Percentiles rank a stretch among this genome's conserved stretches.
Evolutionary conservation across 2,113 vertebrate species (phyloP).

Genomic region (Oplegnathus fasciatus): DNA sequence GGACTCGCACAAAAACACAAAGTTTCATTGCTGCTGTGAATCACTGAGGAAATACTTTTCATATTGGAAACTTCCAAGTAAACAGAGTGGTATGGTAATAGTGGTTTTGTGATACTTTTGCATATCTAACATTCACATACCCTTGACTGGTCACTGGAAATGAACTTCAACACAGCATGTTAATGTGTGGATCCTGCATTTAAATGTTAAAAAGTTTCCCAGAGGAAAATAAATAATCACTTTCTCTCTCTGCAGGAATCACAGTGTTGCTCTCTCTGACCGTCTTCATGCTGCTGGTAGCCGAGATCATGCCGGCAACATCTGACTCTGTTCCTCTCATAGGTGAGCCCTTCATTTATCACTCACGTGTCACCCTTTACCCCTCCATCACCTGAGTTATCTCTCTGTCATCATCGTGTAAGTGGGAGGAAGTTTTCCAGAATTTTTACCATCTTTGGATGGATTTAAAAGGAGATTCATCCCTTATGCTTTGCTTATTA

Average conservation of each 20-base stretch:
- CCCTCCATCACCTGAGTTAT: not conserved
- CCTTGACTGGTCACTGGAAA: too few species aligned
- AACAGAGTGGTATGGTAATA: not conserved
- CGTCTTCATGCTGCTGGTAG: constrained; percentile 74
- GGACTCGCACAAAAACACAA: too few species aligned
- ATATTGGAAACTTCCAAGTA: not conserved
- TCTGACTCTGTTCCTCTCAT: constrained; percentile 75
- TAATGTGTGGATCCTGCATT: too few species aligned
- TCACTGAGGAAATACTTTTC: not conserved
- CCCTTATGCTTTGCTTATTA: too few species aligned
- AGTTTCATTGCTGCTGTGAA: too few species aligned
- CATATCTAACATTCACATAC: not conserved
- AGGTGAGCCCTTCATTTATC: constrained; percentile 26
- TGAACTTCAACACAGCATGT: too few species aligned
- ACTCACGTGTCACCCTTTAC: too few species aligned
- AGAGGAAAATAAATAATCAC: too few species aligned
- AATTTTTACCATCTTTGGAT: too few species aligned
- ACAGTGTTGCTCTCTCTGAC: constrained; percentile 72
- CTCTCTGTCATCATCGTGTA: not conserved
- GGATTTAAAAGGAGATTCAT: too few species aligned
- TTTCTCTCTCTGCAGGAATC: constrained; percentile 59
- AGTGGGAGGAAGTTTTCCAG: not conserved
- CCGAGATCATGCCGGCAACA: constrained; percentile 73
- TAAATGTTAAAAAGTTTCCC: too few species aligned
- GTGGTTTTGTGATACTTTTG: not conserved